These are phyloP conservation scores for Euplexia lucipara DNA, from an alignment of 2,888 invertebrate species.

Conservation along the genomic window DNA sequence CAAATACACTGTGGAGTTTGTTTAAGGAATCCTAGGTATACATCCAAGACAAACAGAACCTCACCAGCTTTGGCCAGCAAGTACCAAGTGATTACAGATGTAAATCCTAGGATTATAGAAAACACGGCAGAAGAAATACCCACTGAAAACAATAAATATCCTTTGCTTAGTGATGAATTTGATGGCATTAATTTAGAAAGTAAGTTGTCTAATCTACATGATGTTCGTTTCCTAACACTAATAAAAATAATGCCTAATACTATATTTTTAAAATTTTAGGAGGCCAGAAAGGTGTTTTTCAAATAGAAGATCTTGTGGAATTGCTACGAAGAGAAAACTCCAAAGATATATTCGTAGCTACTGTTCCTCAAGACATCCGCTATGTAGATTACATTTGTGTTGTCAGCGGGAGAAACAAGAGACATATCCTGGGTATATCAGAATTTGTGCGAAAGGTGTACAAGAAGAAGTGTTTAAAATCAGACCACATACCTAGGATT, in stretches of 20 bases:
- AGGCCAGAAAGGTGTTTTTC: slow-evolving; percentile 96
- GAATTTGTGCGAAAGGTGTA: slow-evolving; percentile 94
- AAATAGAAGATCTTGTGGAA: slow-evolving; percentile 96
- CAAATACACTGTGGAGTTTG: slow-evolving; percentile 82
- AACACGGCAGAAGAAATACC: slow-evolving; percentile 93
- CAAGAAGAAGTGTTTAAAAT: slow-evolving; percentile 92
- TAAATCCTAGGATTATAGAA: slow-evolving; percentile 93
- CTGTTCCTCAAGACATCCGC: slow-evolving; percentile 93
- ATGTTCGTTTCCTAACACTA: background rate
- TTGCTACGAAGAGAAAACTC: slow-evolving; percentile 95
- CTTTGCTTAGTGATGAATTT: slow-evolving; percentile 91
- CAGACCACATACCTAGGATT: slow-evolving; percentile 93
- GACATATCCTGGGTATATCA: slow-evolving; percentile 94
- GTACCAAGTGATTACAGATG: slow-evolving; percentile 93
- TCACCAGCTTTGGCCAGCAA: slow-evolving; percentile 90
- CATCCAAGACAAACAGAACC: slow-evolving; percentile 79
- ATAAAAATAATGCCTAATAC: background rate
- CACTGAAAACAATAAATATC: slow-evolving; percentile 71
- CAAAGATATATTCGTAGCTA: slow-evolving; percentile 95
- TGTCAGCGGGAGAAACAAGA: slow-evolving; percentile 93
- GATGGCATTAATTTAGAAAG: slow-evolving; percentile 91
- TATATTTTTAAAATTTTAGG: slow-evolving; percentile 89
- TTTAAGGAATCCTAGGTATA: slow-evolving; percentile 81
- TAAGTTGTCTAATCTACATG: slow-evolving; percentile 76
- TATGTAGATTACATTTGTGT: slow-evolving; percentile 97